Percentiles rank a stretch among this genome's conserved stretches.
Conservation (phyloP, 2,888 invertebrate genomes). For the Epinotia brunnichana region DNA sequence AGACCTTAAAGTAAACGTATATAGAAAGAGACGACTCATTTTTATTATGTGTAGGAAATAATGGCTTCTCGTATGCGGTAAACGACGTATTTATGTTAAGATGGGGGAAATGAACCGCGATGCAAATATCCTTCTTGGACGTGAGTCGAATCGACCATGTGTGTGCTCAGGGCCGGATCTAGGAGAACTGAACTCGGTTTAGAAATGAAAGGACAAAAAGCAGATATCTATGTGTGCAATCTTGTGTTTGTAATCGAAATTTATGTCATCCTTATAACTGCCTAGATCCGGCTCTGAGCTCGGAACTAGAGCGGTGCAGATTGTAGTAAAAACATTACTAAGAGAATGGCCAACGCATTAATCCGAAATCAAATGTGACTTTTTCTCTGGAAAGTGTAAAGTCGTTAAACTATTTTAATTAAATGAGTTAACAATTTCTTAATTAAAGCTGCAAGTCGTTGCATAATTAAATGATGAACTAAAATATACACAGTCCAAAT, state of each 20-base stretch:
- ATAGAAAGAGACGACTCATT: constrained; percentile 20
- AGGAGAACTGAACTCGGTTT: background rate
- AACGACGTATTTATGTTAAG: constrained; percentile 42
- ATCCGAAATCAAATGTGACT: background rate
- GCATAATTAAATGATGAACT: constrained; percentile 2
- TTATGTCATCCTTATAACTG: too few relatives aligned
- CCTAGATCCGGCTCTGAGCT: background rate
- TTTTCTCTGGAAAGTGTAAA: constrained; percentile 13
- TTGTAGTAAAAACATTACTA: constrained; percentile 10
- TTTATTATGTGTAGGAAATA: constrained; percentile 25
- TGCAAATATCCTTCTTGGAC: constrained; percentile 30
- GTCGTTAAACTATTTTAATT: constrained; percentile 1
- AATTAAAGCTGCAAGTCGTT: background rate
- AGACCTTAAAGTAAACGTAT: background rate
- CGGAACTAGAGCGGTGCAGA: constrained; percentile 15
- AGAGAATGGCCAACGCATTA: background rate
- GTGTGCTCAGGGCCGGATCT: background rate
- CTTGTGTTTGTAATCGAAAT: too few relatives aligned
- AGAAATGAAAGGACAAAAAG: background rate
- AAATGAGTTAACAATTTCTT: background rate
- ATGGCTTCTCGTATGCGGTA: constrained; percentile 27
- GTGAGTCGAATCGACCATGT: constrained; percentile 33
- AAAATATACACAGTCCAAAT: background rate
- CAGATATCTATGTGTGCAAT: too few relatives aligned
- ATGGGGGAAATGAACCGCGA: constrained; percentile 39